Evolutionary conservation across 2,797 vertebrate species (phyloP).

Genomic region (Peromyscus eremicus): DNA sequence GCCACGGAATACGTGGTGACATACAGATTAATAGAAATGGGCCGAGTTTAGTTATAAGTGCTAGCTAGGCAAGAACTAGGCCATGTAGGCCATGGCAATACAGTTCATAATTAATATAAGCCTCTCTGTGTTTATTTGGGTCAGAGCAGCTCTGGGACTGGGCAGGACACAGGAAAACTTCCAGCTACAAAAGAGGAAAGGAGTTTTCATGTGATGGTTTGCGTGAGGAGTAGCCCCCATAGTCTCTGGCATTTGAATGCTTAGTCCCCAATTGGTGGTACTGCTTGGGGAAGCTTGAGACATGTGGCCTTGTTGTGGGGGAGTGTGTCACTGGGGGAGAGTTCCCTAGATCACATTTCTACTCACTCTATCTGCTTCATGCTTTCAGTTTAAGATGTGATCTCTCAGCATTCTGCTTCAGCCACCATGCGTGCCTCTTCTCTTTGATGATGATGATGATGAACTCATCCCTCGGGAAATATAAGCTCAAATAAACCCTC

Average conservation of each 20-base stretch:
- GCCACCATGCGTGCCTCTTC: neutral
- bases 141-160: too few species aligned
- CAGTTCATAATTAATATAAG: too few species aligned
- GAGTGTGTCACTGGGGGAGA: neutral
- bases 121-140: too few species aligned
- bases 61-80: too few species aligned
- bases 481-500: neutral
- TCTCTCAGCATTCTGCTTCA: neutral
- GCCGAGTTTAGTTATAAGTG: too few species aligned
- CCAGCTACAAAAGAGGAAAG: neutral
- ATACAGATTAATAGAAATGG: too few species aligned
- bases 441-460: neutral
- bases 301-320: neutral
- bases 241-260: neutral
- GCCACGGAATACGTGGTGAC: too few species aligned
- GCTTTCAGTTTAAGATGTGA: neutral
- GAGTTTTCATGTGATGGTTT: neutral
- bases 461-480: neutral
- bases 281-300: neutral
- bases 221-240: neutral
- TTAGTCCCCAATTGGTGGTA: neutral
- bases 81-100: too few species aligned
- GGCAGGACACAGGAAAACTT: too few species aligned
- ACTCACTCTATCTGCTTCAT: neutral
- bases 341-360: neutral